phyloP scores from a whole-genome alignment of 37 sponge, comb jelly and placozoan genomes.

The Beroe ovata region DNA sequence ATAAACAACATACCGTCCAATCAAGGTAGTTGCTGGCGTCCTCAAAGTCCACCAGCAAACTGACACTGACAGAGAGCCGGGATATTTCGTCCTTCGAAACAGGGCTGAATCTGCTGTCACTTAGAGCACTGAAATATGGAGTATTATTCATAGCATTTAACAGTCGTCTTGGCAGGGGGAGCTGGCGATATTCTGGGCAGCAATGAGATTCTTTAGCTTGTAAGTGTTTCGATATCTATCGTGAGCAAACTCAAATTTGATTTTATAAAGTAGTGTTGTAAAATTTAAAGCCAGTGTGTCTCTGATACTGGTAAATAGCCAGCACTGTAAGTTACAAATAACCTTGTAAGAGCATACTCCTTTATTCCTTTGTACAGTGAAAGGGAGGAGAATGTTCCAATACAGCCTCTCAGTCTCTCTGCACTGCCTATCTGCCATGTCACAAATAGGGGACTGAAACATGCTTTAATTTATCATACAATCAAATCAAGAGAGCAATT shows the following conservation, averaged over 20 bases:
- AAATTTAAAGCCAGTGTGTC: no score
- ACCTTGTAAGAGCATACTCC: constrained; percentile 93
- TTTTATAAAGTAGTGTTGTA: no score
- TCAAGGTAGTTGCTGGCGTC: constrained; percentile 78
- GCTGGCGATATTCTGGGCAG: no score
- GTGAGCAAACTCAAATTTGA: no score
- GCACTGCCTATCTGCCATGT: constrained; percentile 90
- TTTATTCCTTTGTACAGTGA: constrained; percentile 85
- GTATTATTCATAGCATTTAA: no score
- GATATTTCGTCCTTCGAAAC: constrained; percentile 79
- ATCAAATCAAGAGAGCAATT: no score
- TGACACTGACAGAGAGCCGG: constrained; percentile 83
- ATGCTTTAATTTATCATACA: no score
- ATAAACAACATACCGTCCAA: constrained; percentile 94
- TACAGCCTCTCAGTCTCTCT: constrained; percentile 87
- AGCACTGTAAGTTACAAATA: no score
- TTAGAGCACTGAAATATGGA: constrained; percentile 77
- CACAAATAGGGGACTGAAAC: constrained; percentile 90
- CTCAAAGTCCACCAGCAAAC: constrained; percentile 89
- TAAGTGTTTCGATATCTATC: no score
- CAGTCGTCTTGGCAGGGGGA: no score
- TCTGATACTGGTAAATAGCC: no score
- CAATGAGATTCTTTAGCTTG: no score
- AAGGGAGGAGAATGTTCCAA: constrained; percentile 91
- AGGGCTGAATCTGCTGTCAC: constrained; percentile 92